Evolutionary conservation across 2,797 vertebrate species (phyloP).

Genomic region (Hyperoplus immaculatus): DNA sequence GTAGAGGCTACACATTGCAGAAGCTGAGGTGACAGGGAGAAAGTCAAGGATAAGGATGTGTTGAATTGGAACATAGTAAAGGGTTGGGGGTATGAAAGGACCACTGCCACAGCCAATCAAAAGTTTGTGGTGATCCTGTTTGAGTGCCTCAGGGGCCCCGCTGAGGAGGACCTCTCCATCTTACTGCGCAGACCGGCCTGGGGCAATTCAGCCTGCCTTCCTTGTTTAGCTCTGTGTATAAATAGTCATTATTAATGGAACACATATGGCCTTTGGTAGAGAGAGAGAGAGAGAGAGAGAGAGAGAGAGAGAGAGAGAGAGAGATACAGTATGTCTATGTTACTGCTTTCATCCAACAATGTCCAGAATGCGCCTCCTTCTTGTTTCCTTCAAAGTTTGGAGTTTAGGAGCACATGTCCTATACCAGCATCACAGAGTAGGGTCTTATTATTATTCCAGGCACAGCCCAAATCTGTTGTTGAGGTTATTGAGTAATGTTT

Average conservation of each 20-base stretch:
- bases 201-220: constrained; percentile 50
- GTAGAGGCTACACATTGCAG: background rate
- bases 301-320: background rate
- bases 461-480: background rate
- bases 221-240: constrained; percentile 73
- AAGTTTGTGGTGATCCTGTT: background rate
- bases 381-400: constrained; percentile 25
- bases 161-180: constrained; percentile 28
- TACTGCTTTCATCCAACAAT: constrained; percentile 49
- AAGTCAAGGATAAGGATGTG: background rate
- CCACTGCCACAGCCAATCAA: background rate
- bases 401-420: constrained; percentile 46
- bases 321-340: constrained; percentile 4
- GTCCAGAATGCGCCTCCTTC: constrained; percentile 34
- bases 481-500: background rate
- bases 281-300: constrained; percentile 4
- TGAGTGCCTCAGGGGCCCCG: constrained; percentile 1
- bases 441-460: constrained; percentile 29
- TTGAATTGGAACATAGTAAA: background rate
- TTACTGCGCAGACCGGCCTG: constrained; percentile 37
- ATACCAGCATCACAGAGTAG: constrained; percentile 1
- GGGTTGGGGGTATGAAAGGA: background rate
- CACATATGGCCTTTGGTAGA: constrained; percentile 54
- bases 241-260: constrained; percentile 74
- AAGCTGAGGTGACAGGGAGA: background rate